Evolutionary conservation across 2,888 invertebrate genomes (phyloP).

Genomic region (Pardosa pseudoannulata): DNA sequence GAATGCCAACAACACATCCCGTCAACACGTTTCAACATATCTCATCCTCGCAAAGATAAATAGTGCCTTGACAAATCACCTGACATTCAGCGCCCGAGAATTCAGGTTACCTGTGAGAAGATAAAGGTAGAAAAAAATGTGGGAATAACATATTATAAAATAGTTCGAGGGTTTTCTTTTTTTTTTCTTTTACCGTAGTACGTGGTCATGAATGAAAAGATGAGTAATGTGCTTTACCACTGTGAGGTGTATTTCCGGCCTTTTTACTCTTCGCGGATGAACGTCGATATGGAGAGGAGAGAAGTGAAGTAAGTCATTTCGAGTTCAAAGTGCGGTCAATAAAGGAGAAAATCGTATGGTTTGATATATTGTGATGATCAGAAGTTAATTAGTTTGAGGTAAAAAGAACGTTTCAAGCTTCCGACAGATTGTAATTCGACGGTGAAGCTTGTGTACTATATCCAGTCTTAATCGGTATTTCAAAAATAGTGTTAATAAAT

Average conservation of each 20-base stretch:
- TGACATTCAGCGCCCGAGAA: conserved; percentile 32
- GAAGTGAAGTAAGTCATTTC: conserved; percentile 45
- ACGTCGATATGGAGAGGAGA: not conserved
- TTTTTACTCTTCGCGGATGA: not conserved
- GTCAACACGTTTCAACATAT: conserved; percentile 54
- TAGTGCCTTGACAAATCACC: conserved; percentile 64
- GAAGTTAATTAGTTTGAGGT: no score
- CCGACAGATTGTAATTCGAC: no score
- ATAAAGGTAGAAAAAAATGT: not conserved
- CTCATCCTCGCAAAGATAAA: conserved; percentile 53
- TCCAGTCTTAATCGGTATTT: no score
- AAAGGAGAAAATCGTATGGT: no score
- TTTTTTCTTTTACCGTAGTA: not conserved
- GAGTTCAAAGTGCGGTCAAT: no score
- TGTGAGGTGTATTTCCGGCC: conserved; percentile 61
- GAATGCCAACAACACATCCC: conserved; percentile 48
- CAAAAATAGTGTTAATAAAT: no score
- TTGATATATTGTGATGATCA: no score
- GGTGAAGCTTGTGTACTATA: no score
- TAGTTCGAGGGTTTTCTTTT: no score
- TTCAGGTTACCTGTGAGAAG: conserved; percentile 23
- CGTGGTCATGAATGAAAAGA: conserved; percentile 51
- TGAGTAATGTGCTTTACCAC: conserved; percentile 64
- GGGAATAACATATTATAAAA: conserved; percentile 13
- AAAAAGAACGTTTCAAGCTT: no score